Base-by-base conservation (phyloP, 2,888 invertebrate genomes). In the Leptogaster cylindrica region DNA sequence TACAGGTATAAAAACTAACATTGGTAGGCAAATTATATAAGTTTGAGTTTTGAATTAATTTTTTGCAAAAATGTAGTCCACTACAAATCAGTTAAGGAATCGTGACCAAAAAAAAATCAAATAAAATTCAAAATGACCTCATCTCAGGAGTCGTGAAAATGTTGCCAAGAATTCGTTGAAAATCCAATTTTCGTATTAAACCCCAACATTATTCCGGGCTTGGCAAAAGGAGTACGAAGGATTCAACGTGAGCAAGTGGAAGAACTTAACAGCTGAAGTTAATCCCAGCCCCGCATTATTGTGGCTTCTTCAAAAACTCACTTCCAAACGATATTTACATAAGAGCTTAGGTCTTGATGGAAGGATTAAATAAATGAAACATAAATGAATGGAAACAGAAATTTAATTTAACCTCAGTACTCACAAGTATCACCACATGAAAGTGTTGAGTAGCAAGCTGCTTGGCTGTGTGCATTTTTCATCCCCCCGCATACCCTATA, bases 331-430 rank as follows among this genome's bases (percentile, higher is more conserved):
- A 61, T 61, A 44, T 61, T 61, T 61, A 61, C 61, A 44, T 61
- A 41, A 27, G 28, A 31, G 44, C 44, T 61, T 61, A 61, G 28
- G 28, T 61, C 61, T 44, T 44, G 44, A 61, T 61, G 61, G 61
- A 61, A 61, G 61, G 61, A 61, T 61, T 61, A 61, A 61, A 61
- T 61, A 61, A 61, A 61, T 61, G 61, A 61, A 61, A 61, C 44
- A 61, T 61, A 61, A 61, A 61, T 44, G 61, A 61, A 61, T 61
- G 33, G 55, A 61, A 61, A 61, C 61, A 61, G 44, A 41, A 61
- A 61, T 61, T 61, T 61, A 61, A 61, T 44, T 61, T 61, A 44
- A 28, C 20, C 61, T 8, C 12, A 41, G 27, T 16, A 23, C 46
- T 46, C 14, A 28, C 27, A 41, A 61, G 41, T 44, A 18, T 41